Evolutionary conservation across 2,888 invertebrate species (phyloP), one percentile per base, ranked within the genome.

Genomic region (Hanleya hanleyi): DNA sequence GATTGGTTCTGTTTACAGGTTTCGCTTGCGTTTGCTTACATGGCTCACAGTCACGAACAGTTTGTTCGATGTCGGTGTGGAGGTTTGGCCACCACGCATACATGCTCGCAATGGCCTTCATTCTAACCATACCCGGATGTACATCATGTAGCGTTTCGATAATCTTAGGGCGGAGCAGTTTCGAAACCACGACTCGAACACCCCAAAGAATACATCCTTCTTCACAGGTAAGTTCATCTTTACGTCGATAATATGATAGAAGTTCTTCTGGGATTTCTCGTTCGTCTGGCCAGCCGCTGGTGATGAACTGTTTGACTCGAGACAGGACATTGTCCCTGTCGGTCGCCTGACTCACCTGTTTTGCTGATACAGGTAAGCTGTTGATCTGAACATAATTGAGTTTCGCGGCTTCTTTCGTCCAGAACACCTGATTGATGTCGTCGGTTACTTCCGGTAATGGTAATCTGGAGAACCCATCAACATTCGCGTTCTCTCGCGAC

Each of bases 381-480:
- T 64, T 26, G 36, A 64, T 26, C 9, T 64, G n/a, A 47, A 36
- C 36, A 1, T 36, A 32, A 32, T 73, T 66, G 22, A 38, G 32
- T 32, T 38, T 38, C n/a, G 22, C 57, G 1, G 70, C 62, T 49
- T 74, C 74, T 36, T 35, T 33, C 29, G 65, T 61, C 26, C 47
- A 47, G 29, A 61, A 49, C n/a, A 15, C 22, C 15, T 15, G 7
- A 4, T 4, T 12, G 15, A 35, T 37, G 15, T 26, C 62, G n/a
- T 49, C 22, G 7, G 35, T 49, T 18, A 37, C 26, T n/a, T 61
- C 64, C n/a, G 50, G 67, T 32, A 50, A 37, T 64, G 64, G 77
- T 15, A 76, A 70, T 33, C 87, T 69, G 1, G 85, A 87, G 35
- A 88, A 76, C 4, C 80, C 79, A 75, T 88, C 86, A 4, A 84